Evolutionary conservation across 2,797 vertebrate genomes (phyloP).

Genomic region (Threskiornis aethiopicus): DNA sequence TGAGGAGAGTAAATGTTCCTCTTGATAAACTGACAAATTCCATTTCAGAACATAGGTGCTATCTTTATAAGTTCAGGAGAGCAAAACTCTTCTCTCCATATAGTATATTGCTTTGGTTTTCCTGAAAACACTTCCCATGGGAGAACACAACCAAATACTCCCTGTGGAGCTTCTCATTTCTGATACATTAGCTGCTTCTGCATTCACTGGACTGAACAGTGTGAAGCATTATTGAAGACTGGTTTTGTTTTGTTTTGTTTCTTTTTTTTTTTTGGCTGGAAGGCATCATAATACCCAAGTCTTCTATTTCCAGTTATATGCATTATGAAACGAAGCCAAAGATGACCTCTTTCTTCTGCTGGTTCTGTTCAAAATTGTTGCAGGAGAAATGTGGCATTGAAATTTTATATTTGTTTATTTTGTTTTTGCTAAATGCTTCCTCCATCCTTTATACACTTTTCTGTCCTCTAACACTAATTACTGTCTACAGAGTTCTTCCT

Average conservation of each 20-base stretch:
- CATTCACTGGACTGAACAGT: not conserved
- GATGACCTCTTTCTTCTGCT: not conserved
- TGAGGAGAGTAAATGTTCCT: not conserved
- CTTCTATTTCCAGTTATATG: not conserved
- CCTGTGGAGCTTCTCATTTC: not conserved
- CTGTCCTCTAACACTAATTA: not conserved
- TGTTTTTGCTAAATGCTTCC: not conserved
- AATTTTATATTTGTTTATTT: not conserved
- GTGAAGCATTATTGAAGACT: not conserved
- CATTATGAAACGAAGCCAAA: not conserved
- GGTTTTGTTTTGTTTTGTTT: not conserved
- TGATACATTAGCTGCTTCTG: not conserved
- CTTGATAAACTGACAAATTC: not conserved
- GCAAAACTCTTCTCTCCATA: not conserved
- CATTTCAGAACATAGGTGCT: not conserved
- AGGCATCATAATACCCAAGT: not conserved
- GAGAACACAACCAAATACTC: not conserved
- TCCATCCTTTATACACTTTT: not conserved
- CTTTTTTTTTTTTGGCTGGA: not conserved
- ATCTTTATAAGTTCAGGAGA: not conserved
- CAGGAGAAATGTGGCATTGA: not conserved
- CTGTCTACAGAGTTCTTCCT: not conserved
- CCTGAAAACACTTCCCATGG: not conserved
- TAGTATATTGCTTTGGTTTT: not conserved
- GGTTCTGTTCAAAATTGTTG: not conserved